Base-by-base conservation (phyloP, 2,113 vertebrate species). In the Hyaena hyaena region DNA sequence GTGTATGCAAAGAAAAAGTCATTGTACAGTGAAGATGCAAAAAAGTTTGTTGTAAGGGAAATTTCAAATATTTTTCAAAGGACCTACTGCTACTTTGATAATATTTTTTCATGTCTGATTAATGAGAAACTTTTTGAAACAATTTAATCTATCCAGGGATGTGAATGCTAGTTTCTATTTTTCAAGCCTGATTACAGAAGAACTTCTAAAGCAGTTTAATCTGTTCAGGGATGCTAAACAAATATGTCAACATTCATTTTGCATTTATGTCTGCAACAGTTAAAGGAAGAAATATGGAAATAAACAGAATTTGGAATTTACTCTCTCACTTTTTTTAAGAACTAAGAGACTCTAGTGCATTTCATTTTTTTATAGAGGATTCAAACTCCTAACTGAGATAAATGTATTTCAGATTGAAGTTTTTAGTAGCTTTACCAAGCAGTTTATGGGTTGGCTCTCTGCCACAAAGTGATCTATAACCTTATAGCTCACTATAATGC, bases 231-330 rank as follows among this genome's bases (percentile, higher is more conserved):
- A 98, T 98, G 93, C 96, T 98, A 98, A 98, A 97, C 97, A 99
- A 98, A 98, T 96, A 98, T 93, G 97, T 97, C 98, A 98, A 98
- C 98, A 97, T 98, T 98, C 94, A 97, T 98, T 98, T 98, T 97
- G 96, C 93, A 96, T 98, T 98, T 98, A 80, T 96, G 89, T 97
- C 81, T 98, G 68, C 39, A 92, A 33, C 81, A 92, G 95, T 95
- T 98, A 98, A 98, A 98, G n/a, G 95, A 97, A 98, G 97, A 85
- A 98, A 98, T 94, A 77, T 50, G 93, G 63, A 98, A 98, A 97
- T 97, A 94, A 98, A 98, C 95, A 91, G 90, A 98, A 94, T 98
- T 97, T 96, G 97, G 95, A 71, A 83, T 69, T 86, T 96, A 68
- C 8, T 93, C 43, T 77, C 48, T 93, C 45, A 79, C 4, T 88